Evolutionary conservation across 2,888 invertebrate genomes (phyloP), one percentile per base, ranked within the genome.

Genomic region (Pyrgus malvae): DNA sequence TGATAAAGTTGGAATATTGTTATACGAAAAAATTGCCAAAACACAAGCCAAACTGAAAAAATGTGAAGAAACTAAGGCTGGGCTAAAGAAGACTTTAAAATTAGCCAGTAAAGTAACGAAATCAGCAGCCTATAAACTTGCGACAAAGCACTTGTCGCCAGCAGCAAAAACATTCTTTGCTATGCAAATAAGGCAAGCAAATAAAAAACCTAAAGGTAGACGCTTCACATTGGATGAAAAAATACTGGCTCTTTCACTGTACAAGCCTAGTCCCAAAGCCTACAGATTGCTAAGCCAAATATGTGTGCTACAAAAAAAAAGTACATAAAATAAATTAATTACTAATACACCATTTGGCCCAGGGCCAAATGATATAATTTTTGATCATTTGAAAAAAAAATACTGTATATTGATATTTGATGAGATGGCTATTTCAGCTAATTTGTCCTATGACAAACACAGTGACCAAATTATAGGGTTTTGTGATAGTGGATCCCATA

Each of bases 1-100:
- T 33, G 65, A 70, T 63, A 68, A 23, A 7, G 7, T 31, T 31
- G 7, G 2, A 11, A 31, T 1, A 31, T 31, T 12, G 6, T 11
- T 31, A 11, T 31, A 11, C 12, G 31, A 31, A 31, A 31, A 31
- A 31, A 31, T 31, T 11, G 31, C 31, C 2, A 31, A 31, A 31
- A 31, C 35, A 4, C 35, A 35, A 35, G 35, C 16, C 8, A 3
- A 16, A 14, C 8, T 35, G 14, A 12, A 14, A 35, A 35, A 35
- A 16, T 35, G 16, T 7, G 16, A 35, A 35, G 35, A 35, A 35
- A 35, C 2, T 16, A 35, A 35, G 7, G 16, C 35, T 16, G 35
- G 16, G 35, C 16, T 35, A 16, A 35, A 35, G 2, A 35, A 16
- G 12, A 35, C 12, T 7, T 2, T 16, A 16, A 35, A 35, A 35